Base-by-base conservation (phyloP, 2,113 vertebrate species). In the Cathartes aura region DNA sequence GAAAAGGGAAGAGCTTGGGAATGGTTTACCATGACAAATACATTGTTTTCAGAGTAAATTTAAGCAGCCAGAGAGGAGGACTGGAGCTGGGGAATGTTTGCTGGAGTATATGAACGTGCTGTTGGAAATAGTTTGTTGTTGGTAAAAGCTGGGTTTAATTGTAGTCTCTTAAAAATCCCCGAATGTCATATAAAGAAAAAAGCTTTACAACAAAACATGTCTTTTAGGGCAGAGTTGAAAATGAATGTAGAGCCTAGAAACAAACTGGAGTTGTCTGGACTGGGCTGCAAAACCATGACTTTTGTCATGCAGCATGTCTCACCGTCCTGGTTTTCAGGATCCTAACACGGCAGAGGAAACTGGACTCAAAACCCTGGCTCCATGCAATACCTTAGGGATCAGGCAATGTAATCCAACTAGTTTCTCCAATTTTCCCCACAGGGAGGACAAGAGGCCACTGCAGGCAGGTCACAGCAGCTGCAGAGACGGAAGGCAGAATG, bases 61-160 rank as follows among this genome's bases (percentile, higher is more conserved):
- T 82, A 79, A 93, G 70, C 76, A 89, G 67, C 40, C 66, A 85
- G 62, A 73, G 95, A 76, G 42, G 30, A 74, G 60, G 24, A 42
- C 40, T 91, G 81, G 79, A 73, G 76, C 76, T 71, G 78, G 58
- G 66, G 70, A 90, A 70, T 91, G 73, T 93, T 89, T 92, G 76
- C 81, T 90, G 48, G 83, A 81, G 66, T 50, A 45, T 42, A 73
- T 14, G 83, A 95, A 96, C 34, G 43, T 95, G 92, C 92, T 83
- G 64, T 67, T 95, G 89, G 86, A 94, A 92, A 84, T 6, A 50
- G 76, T 53, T 70, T 34, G 70, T 8, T 78, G 63, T 74, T 94
- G 84, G 84, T 93, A 85, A 95, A 97, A 95, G 95, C 89, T 94
- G 94, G 78, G 42, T 91, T 96, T 96, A 96, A 97, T 96, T 97